Conservation (phyloP, 1,140 invertebrate species). For the Calycopis cecrops region DNA sequence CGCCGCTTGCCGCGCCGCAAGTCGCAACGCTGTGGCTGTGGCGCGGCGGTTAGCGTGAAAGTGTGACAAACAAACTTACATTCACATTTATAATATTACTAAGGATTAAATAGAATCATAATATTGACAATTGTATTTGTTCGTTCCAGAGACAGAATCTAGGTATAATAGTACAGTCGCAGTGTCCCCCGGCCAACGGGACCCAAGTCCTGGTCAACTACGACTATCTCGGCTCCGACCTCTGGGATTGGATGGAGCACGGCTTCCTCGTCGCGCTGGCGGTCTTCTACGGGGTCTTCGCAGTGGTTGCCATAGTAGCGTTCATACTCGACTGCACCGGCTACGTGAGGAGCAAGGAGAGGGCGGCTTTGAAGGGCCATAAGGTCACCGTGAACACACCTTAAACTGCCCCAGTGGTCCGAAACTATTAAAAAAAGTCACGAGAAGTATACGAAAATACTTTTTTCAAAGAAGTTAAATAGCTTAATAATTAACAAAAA, state of each 20-base stretch:
- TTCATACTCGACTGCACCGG: slow-evolving; percentile 78
- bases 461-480: no score
- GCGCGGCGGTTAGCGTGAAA: no score
- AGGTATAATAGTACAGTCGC: slow-evolving; percentile 87
- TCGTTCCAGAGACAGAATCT: slow-evolving; percentile 81
- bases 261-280: slow-evolving; percentile 76
- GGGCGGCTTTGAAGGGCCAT: slow-evolving; percentile 50
- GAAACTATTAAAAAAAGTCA: no score
- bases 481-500: no score
- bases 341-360: slow-evolving; percentile 58
- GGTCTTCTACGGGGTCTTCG: slow-evolving; percentile 76
- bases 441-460: no score
- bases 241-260: slow-evolving; percentile 73
- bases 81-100: no score
- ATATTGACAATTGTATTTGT: slow-evolving; percentile 6
- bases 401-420: slow-evolving; percentile 3
- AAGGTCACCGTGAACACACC: slow-evolving; percentile 69
- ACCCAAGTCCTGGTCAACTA: slow-evolving; percentile 80
- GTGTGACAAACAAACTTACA: no score
- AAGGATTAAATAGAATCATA: no score
- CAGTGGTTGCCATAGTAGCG: slow-evolving; percentile 74
- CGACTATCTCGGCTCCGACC: slow-evolving; percentile 66
- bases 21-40: no score
- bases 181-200: slow-evolving; percentile 86
- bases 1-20: no score